Base-by-base conservation (phyloP, 2,888 invertebrate genomes). In the Dynastes grantii region DNA sequence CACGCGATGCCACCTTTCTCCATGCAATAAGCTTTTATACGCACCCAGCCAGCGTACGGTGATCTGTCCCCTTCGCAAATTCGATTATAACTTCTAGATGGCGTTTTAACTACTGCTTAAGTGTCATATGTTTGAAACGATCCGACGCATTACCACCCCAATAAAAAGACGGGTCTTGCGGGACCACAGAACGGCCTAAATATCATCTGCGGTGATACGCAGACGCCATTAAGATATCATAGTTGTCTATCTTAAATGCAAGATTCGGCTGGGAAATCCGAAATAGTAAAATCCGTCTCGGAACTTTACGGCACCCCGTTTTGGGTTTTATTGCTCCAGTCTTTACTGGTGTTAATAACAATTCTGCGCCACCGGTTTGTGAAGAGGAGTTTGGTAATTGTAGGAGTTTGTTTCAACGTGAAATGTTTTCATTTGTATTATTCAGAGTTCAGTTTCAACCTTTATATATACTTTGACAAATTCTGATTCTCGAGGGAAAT, bases 81-180 rank as follows among this genome's bases (percentile, higher is more conserved):
- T 71, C 40, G 71, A 71, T 71, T 71, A 71, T 71, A 71, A 71
- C 71, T 71, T 71, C 22, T 58, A 40, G 55, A 71, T 71, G 71
- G 71, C 55, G 40, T 55, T 71, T 58, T 55, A 71, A 71, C 58
- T 55, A 55, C 58, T 71, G 55, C 32, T 71, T 71, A 71, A 58
- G 58, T 58, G 71, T 71, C 71, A 71, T 71, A 71, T 58, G 71
- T 71, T 32, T 58, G 55, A 58, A 55, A 58, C 22, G 55, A 37
- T n/a, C 58, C 40, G 16, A 6, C 37, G 13, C 9, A 6, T 22
- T 3, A 22, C 16, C 16, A 16, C 22, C 16, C 37, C 40, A 67
- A 58, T 71, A 71, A 71, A 71, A 71, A 71, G 55, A 16, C 71
- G 55, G 16, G 55, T 22, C 1, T 5, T 58, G 55, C 22, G 22